These are phyloP conservation scores for Varanus komodoensis DNA, from an alignment of 2,113 vertebrate species.

Conservation along the genomic window DNA sequence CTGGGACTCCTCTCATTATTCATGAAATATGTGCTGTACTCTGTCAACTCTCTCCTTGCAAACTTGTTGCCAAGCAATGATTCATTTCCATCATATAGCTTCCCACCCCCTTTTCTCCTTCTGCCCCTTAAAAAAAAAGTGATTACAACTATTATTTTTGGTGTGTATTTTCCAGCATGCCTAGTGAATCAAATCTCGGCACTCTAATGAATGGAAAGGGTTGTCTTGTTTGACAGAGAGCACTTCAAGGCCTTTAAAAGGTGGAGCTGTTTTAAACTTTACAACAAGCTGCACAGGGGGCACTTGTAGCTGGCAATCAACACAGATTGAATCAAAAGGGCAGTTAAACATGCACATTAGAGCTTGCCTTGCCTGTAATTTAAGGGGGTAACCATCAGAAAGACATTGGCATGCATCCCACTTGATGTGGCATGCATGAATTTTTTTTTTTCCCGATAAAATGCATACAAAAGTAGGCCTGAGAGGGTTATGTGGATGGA, in stretches of 20 bases:
- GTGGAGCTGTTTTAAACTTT: constrained; percentile 76
- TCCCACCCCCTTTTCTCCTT: not conserved
- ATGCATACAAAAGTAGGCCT: not conserved
- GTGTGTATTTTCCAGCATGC: constrained; percentile 70
- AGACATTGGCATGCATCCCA: not conserved
- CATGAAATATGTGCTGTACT: constrained; percentile 77
- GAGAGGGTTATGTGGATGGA: not conserved
- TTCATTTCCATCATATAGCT: constrained; percentile 78
- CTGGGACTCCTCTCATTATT: constrained; percentile 80
- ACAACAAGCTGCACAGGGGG: constrained; percentile 55
- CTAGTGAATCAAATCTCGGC: constrained; percentile 67
- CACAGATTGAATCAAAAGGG: not conserved
- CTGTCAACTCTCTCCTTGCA: constrained; percentile 74
- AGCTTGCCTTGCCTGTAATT: not conserved
- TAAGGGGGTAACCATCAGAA: not conserved
- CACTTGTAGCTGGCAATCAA: constrained; percentile 29
- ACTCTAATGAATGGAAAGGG: constrained; percentile 77
- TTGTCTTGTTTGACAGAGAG: constrained; percentile 78
- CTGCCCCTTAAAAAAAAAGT: constrained; percentile 52
- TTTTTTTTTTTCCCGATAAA: not conserved
- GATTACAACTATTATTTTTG: constrained; percentile 64
- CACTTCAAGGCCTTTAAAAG: constrained; percentile 78
- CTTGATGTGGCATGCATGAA: not conserved
- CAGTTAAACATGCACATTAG: not conserved
- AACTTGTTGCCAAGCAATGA: constrained; percentile 79